Evolutionary conservation across 2,797 vertebrate species (phyloP).

Genomic region (Champsocephalus gunnari): DNA sequence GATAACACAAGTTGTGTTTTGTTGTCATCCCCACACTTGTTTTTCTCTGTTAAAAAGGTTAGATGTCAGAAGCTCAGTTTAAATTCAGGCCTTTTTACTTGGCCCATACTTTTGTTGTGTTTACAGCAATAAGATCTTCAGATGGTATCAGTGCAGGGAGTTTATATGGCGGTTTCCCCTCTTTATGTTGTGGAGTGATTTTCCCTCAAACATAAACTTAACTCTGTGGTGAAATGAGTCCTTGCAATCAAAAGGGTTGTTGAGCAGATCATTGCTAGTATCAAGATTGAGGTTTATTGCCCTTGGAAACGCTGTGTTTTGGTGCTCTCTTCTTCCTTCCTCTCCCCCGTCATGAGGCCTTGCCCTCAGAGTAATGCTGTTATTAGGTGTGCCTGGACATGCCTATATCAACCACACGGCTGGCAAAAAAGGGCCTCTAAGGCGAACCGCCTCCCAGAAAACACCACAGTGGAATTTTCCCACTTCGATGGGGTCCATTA

Average conservation of each 20-base stretch:
- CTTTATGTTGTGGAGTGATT: constrained; percentile 15
- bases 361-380: constrained; percentile 49
- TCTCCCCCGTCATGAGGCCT: constrained; percentile 29
- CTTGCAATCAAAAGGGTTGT: not conserved
- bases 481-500: constrained; percentile 58
- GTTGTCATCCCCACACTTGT: not conserved
- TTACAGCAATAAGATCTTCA: constrained; percentile 13
- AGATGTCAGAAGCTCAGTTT: not conserved
- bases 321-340: constrained; percentile 28
- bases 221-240: constrained; percentile 26
- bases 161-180: constrained; percentile 11
- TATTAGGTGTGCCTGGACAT: constrained; percentile 69
- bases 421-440: constrained; percentile 36
- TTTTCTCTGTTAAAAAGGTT: not conserved
- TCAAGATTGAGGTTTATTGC: constrained; percentile 15
- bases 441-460: constrained; percentile 38
- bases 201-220: constrained; percentile 11
- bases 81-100: constrained; percentile 11
- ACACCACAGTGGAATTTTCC: constrained; percentile 68
- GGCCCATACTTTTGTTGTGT: constrained; percentile 4
- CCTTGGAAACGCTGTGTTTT: constrained; percentile 41
- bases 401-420: constrained; percentile 45
- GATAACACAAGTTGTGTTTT: constrained; percentile 7
- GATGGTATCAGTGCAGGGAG: not conserved
- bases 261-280: constrained; percentile 23